Conservation (phyloP, 2,797 vertebrate genomes). For the Peromyscus melanophrys region DNA sequence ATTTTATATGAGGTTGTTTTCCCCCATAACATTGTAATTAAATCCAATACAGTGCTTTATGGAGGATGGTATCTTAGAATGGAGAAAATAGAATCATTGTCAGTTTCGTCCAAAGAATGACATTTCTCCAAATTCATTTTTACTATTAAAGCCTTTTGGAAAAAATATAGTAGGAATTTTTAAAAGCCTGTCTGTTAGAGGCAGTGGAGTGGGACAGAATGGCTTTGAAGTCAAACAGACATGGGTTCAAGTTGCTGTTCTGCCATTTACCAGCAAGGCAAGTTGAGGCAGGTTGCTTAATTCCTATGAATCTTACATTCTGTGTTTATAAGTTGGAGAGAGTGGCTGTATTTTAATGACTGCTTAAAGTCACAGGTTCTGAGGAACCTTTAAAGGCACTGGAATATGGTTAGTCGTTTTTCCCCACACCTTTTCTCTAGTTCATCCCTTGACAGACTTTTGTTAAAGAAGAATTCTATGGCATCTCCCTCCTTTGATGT, state of each 20-base stretch:
- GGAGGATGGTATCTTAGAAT: not conserved
- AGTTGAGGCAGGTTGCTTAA: not conserved
- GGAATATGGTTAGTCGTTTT: not conserved
- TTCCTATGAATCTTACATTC: not conserved
- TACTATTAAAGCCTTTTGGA: constrained; percentile 23
- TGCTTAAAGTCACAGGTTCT: not conserved
- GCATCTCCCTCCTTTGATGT: not conserved
- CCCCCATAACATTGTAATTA: not conserved
- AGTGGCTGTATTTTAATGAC: not conserved
- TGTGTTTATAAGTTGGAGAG: not conserved
- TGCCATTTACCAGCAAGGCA: not conserved
- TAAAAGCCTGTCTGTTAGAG: not conserved
- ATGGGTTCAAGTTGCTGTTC: not conserved
- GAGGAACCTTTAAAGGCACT: not conserved
- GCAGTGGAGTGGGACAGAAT: not conserved
- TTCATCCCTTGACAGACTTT: not conserved
- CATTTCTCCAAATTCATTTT: constrained; percentile 16
- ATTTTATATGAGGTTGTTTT: not conserved
- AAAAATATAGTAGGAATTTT: not conserved
- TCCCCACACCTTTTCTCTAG: not conserved
- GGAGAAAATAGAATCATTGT: not conserved
- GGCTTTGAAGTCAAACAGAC: not conserved
- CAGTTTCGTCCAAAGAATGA: not conserved
- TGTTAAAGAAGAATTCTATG: not conserved
- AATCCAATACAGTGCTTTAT: not conserved